Base-by-base conservation (phyloP, 2,888 invertebrate species). In the Cataglyphis livida region DNA sequence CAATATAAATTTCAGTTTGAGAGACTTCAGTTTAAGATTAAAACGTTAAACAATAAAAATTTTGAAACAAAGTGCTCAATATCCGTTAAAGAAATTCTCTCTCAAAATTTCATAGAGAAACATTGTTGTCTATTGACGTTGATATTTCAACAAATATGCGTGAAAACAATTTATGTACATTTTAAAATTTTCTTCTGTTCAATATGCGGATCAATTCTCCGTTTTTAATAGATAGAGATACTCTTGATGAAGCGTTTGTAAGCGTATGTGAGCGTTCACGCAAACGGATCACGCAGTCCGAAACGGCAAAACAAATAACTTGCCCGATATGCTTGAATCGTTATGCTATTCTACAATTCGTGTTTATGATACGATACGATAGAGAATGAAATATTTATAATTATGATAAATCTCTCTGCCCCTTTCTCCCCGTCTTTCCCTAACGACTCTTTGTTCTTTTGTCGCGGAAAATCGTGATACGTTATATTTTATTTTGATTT, bases 171-270 rank as follows among this genome's bases (percentile, higher is more conserved):
- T 12, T 54, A 35, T 41, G 12, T 51, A 35, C n/a, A 25, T 64
- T 65, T 38, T 25, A 18, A n/a, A n/a, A 32, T 44, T 75, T 62
- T 25, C 32, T 74, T 35, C 32, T 18, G 25, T 65, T 7, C n/a
- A 25, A 54, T 38, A 76, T 65, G 65, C 54, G 38, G 65, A 76
- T 76, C 65, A 65, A 38, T 51, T 32, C 21, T 65, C 38, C n/a
- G 38, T 76, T 76, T 54, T 65, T 54, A 57, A 65, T 65, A 76
- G 65, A 35, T 35, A 38, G 64, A 75, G 51, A 64, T 54, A 38
- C 65, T 54, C 76, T 65, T 54, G 65, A 76, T 65, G 76, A 76
- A 76, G 76, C 54, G 25, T 64, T 75, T 64, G 64, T 75, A 44
- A 74, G 41, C 61, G 21, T 7, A 21, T 62, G 44, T 62, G 62